phyloP scores from a whole-genome alignment of 2,888 invertebrate genomes.

The Caenorhabditis parvicauda region DNA sequence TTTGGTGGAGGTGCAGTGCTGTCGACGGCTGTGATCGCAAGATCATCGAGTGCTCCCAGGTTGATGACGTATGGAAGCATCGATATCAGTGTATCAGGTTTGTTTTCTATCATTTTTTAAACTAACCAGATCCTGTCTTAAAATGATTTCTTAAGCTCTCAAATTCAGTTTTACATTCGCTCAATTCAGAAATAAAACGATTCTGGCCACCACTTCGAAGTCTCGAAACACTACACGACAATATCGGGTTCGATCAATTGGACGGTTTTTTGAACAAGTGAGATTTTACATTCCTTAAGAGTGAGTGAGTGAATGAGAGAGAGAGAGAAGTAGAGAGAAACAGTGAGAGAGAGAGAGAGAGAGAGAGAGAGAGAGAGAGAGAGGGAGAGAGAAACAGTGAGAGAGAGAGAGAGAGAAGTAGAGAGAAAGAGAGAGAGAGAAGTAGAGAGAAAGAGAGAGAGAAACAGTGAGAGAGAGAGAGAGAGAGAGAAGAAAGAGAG shows the following conservation, averaged over 20 bases:
- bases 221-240: conserved; percentile 91
- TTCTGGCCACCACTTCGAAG: conserved; percentile 89
- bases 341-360: no score
- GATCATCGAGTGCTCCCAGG: conserved; percentile 64
- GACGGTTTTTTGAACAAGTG: conserved; percentile 27
- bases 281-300: neutral
- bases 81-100: conserved; percentile 50
- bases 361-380: neutral
- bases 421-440: no score
- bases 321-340: no score
- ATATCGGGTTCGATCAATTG: conserved; percentile 28
- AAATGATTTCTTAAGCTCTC: no score
- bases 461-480: no score
- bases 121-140: no score
- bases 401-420: no score
- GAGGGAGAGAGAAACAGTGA: no score
- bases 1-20: conserved; percentile 54
- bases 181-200: conserved; percentile 64
- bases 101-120: no score
- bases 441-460: no score
- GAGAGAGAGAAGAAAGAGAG: no score
- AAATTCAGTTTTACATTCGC: neutral
- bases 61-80: conserved; percentile 61
- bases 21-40: conserved; percentile 64
- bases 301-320: no score